Base-by-base conservation (phyloP, 2,888 invertebrate genomes). In the Amphipyra tragopoginis region DNA sequence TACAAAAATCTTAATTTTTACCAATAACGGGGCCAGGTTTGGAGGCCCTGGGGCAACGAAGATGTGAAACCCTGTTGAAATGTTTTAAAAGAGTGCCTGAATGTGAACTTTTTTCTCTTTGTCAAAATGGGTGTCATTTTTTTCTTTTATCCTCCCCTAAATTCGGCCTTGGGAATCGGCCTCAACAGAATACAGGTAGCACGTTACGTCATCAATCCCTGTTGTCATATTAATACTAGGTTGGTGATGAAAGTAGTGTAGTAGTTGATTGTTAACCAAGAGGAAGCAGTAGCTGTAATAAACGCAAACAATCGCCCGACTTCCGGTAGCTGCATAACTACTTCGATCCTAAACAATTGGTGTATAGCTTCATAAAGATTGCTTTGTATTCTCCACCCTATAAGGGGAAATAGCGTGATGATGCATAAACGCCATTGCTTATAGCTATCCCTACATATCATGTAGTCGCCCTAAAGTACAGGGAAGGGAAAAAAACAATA, bases 371-470 rank as follows among this genome's bases (percentile, higher is more conserved):
- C 4, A 33, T 67, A 57, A 72, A 52, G 51, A 45, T 15, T 44
- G 21, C 55, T 72, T 75, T 75, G 53, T 72, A 62, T 63, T 43
- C 72, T 49, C 47, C 63, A 48, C 63, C 75, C 70, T 52, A 58
- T 21, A 10, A 45, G 47, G 48, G 45, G 56, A 50, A 44, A 45
- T 43, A 45, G 55, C 70, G 68, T 77, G 77, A 78, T 71, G 57
- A 51, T 75, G 75, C 77, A 78, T 73, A 78, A 73, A 71, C 53
- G 57, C 40, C 44, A 29, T 34, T 33, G 48, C 57, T 68, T 63
- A 72, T 53, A 57, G 34, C 53, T 48, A 11, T 45, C 26, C 47
- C 39, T 36, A 8, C 14, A 10, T 57, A 58, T 53, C 7, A n/a
- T 47, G 58, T 34, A 50, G 7, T 51, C 56, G 7, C 29, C 29